phyloP scores from a whole-genome alignment of 1,140 invertebrate genomes.

The Brachionus manjavacas region DNA sequence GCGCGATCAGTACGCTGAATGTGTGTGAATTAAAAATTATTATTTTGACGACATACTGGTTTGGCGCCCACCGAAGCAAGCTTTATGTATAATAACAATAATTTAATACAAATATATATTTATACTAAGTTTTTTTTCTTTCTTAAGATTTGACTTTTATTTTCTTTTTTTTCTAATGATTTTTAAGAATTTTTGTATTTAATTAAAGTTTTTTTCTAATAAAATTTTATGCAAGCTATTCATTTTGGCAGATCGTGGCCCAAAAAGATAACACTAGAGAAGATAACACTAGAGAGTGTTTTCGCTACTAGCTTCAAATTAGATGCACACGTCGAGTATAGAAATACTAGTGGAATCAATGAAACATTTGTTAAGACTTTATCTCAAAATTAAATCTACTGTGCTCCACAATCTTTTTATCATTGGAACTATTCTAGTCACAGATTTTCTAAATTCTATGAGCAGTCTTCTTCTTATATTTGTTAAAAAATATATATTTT shows the following conservation, averaged over 20 bases:
- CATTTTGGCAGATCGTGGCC: background rate
- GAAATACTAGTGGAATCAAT: too few relatives aligned
- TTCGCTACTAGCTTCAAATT: too few relatives aligned
- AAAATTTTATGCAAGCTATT: slow-evolving; percentile 16
- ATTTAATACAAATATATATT: background rate
- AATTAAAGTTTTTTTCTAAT: slow-evolving; percentile 14
- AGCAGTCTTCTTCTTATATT: too few relatives aligned
- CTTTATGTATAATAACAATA: background rate
- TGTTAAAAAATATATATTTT: too few relatives aligned
- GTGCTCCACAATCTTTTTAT: too few relatives aligned
- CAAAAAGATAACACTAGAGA: background rate
- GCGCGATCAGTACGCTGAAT: background rate
- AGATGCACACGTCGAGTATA: too few relatives aligned
- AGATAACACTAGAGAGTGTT: background rate
- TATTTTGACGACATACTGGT: background rate
- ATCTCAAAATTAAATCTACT: too few relatives aligned
- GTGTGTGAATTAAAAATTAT: background rate
- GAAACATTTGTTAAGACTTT: too few relatives aligned
- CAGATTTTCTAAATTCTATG: too few relatives aligned
- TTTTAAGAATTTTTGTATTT: slow-evolving; percentile 18
- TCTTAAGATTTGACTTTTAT: background rate
- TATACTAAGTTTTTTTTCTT: background rate
- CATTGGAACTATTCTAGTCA: too few relatives aligned
- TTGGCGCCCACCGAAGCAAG: background rate
- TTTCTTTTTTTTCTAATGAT: background rate